Evolutionary conservation across 2,797 vertebrate genomes (phyloP).

Genomic region (Meriones psammophilus): DNA sequence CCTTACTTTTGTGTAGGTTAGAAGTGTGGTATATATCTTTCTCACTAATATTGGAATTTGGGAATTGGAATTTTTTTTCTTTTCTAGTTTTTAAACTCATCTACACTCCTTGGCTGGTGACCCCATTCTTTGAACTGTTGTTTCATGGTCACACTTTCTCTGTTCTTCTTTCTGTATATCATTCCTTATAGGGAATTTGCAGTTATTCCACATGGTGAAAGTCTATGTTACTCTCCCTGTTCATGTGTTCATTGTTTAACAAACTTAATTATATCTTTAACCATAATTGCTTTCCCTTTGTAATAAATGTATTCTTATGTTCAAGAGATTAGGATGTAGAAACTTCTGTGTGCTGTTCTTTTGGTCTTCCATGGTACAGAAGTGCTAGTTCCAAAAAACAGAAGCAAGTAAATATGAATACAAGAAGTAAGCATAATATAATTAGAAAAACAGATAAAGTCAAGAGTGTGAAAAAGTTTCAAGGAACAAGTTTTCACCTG

Average conservation of each 20-base stretch:
- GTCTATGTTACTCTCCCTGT: background rate
- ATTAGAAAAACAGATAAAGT: background rate
- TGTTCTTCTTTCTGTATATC: background rate
- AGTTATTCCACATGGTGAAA: background rate
- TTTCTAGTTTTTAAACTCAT: background rate
- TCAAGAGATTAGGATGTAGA: background rate
- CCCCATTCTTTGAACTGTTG: background rate
- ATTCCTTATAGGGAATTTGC: background rate
- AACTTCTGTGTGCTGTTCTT: background rate
- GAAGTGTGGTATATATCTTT: background rate
- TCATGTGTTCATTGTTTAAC: background rate
- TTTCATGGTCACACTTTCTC: background rate
- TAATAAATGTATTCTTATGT: background rate
- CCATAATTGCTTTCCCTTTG: background rate
- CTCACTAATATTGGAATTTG: background rate
- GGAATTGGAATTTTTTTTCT: background rate
- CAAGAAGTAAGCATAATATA: background rate
- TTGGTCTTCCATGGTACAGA: background rate
- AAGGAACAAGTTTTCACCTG: background rate
- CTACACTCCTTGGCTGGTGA: background rate
- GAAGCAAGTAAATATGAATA: background rate
- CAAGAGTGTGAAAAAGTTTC: background rate
- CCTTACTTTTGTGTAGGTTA: background rate
- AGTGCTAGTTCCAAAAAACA: background rate
- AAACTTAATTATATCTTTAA: background rate